Evolutionary conservation across 2,888 invertebrate species (phyloP), one percentile per base, ranked within the genome.

Genomic region (Arrhopalites spinosus): DNA sequence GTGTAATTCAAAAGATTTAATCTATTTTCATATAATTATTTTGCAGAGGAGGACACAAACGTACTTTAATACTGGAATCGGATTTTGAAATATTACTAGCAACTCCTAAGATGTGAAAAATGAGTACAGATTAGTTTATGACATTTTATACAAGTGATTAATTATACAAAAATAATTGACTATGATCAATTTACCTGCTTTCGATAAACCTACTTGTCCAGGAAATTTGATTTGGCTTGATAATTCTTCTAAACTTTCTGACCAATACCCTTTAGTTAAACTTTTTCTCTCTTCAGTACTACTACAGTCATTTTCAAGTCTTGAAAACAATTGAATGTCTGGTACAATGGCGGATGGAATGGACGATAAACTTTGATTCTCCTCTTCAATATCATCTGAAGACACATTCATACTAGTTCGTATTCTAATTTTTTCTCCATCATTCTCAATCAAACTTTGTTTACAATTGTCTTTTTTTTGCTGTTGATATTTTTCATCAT

Each of bases 221-320:
- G 78, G 78, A 59, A 82, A 82, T 74, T 78, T 78, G 69, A 82
- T 82, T 78, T 82, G 82, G 59, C 79, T 81, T 15, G 80, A 78
- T 45, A 82, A 71, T 64, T 82, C 81, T 61, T 82, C 82, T 75
- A 82, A 79, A 74, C 81, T 81, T 36, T 81, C 78, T 20, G 81
- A 81, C 82, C 82, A 82, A 77, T 81, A 61, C 1, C n/a, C 7
- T 30, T 53, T 59, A 2, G 29, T 63, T 20, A 50, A 25, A 20
- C 30, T 73, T 23, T 17, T 66, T 29, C 47, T 64, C 2, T n/a
- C 45, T 27, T 68, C 68, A 8, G n/a, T 50, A 56, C 67, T 53
- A 59, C 53, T 56, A 17, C 64, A 8, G 13, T 59, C 25, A 27
- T 25, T 25, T 27, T 59, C 25, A 25, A 59, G 15, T 25, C 27